A percentile compares a stretch with the other conserved stretches of the same genome.
Conservation (phyloP, 2,797 vertebrate genomes). For the Chanos chanos region DNA sequence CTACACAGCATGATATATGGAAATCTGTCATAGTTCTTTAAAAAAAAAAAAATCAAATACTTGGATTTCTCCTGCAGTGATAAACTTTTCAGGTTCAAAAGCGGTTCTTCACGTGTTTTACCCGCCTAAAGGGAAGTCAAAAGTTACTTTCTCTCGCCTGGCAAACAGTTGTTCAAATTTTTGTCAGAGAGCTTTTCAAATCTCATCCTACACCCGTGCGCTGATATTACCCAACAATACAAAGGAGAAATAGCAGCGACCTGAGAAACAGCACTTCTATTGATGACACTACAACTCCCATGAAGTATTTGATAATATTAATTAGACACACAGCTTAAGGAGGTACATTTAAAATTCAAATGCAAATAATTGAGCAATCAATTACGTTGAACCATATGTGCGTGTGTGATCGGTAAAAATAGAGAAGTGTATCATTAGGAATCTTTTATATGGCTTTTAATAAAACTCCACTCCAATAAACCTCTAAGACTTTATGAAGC, state of each 20-base stretch:
- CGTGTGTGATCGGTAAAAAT: conserved; percentile 33
- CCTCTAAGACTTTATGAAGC: conserved; percentile 50
- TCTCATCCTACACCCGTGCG: no score
- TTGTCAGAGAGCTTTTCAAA: no score
- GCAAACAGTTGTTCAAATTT: no score
- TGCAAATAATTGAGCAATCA: conserved; percentile 55
- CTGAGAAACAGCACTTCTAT: neutral
- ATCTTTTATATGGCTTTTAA: conserved; percentile 55
- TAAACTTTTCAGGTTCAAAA: no score
- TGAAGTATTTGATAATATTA: conserved; percentile 9
- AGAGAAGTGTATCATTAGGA: conserved; percentile 49
- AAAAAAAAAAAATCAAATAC: neutral
- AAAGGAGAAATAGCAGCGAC: no score
- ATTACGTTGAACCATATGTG: conserved; percentile 54
- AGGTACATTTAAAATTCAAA: conserved; percentile 46
- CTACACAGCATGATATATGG: no score
- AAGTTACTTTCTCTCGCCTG: no score
- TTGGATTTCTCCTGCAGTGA: no score
- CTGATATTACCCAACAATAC: no score
- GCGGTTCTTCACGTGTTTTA: no score
- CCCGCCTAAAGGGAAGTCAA: no score
- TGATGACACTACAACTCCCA: neutral
- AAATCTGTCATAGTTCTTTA: neutral
- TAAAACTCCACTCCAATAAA: conserved; percentile 52
- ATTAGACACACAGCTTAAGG: no score